Percentiles rank a stretch among this genome's conserved stretches.
Evolutionary conservation across 2,113 vertebrate genomes (phyloP).

Genomic region (Melospiza melodia): DNA sequence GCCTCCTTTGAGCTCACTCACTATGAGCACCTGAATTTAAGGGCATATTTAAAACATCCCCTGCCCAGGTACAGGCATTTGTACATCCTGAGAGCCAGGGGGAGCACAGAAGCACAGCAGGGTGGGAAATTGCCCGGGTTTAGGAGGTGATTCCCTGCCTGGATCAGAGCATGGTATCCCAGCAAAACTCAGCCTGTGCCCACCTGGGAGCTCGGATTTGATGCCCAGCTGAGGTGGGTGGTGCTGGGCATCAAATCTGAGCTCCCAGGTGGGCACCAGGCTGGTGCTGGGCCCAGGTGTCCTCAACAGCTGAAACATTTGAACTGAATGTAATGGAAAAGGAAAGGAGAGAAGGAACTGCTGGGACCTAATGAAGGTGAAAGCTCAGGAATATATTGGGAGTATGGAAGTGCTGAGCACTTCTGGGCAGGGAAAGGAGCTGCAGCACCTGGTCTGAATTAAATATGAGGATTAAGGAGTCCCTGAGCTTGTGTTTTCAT

Average conservation of each 20-base stretch:
- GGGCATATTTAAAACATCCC: background rate
- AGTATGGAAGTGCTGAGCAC: background rate
- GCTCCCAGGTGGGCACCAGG: no score
- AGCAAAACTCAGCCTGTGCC: background rate
- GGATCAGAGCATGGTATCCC: background rate
- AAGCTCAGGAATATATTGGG: background rate
- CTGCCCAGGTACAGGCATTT: rapidly evolving
- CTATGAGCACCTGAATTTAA: rapidly evolving
- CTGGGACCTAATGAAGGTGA: background rate
- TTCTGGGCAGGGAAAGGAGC: background rate
- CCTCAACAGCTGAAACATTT: background rate
- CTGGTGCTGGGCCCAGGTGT: background rate
- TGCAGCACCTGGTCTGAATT: background rate
- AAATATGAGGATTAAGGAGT: background rate
- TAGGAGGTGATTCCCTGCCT: background rate
- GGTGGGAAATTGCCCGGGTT: rapidly evolving
- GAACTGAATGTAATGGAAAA: rapidly evolving
- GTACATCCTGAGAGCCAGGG: background rate
- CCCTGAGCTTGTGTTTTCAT: rapidly evolving
- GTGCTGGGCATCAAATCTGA: background rate
- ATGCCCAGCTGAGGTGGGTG: background rate
- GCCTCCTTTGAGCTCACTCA: background rate
- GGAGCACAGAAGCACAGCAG: rapidly evolving
- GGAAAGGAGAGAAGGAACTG: background rate
- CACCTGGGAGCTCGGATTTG: rapidly evolving